These are phyloP conservation scores for Tenthredo mesomela DNA, from an alignment of 2,888 invertebrate genomes.

Conservation along the genomic window DNA sequence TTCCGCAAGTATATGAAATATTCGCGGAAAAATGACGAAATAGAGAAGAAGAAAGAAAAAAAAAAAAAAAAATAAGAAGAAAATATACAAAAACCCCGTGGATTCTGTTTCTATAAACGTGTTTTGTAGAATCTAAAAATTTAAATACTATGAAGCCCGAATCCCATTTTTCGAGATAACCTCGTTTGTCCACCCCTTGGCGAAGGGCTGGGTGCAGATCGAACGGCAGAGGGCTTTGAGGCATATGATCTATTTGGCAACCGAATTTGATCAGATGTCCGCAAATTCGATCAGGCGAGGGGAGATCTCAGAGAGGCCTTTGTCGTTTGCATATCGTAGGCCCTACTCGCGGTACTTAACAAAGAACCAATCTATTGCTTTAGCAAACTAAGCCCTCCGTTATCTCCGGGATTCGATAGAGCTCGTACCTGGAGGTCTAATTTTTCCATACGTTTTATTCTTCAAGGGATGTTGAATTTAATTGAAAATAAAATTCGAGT, in stretches of 20 bases:
- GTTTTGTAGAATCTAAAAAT: conserved; percentile 7
- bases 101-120: neutral
- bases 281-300: conserved; percentile 51
- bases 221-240: conserved; percentile 54
- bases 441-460: neutral
- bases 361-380: conserved; percentile 51
- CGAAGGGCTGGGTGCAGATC: conserved; percentile 60
- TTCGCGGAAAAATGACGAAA: neutral
- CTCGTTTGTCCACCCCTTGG: conserved; percentile 58
- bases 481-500: neutral
- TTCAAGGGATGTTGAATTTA: neutral
- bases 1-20: neutral
- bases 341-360: conserved; percentile 40
- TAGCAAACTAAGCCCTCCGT: conserved; percentile 19
- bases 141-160: neutral
- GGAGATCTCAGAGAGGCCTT: conserved; percentile 47
- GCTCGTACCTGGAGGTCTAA: neutral
- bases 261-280: conserved; percentile 52
- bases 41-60: neutral
- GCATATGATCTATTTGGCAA: conserved; percentile 53
- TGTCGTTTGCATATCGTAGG: conserved; percentile 54
- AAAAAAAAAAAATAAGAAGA: neutral
- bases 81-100: neutral
- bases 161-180: conserved; percentile 37
- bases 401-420: neutral